A percentile compares a stretch with the other conserved stretches of the same genome.
phyloP scores from a whole-genome alignment of 2,797 vertebrate species.

The Odontamblyopus rebecca region DNA sequence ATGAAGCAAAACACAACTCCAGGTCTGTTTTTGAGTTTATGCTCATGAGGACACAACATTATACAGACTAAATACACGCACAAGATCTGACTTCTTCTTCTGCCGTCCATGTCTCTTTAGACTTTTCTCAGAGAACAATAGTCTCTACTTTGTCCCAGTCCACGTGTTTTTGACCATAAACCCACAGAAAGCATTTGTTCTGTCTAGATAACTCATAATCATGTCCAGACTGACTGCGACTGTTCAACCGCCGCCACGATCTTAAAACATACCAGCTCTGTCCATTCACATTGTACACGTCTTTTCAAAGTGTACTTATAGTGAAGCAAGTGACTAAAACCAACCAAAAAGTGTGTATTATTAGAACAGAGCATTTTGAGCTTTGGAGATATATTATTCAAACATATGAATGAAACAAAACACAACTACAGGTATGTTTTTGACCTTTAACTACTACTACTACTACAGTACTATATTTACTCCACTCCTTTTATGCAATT shows the following conservation, averaged over 20 bases:
- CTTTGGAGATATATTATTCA: no score
- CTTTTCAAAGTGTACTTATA: background rate
- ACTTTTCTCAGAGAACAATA: background rate
- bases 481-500: no score
- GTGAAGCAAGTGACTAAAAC: no score
- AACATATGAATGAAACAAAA: no score
- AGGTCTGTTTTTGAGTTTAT: no score
- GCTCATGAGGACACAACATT: no score
- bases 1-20: no score
- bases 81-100: background rate
- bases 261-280: slow-evolving; percentile 3
- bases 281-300: background rate
- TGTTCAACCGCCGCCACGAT: slow-evolving; percentile 17
- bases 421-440: no score
- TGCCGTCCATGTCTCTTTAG: background rate
- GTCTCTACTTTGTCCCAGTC: slow-evolving; percentile 9
- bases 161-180: slow-evolving; percentile 13
- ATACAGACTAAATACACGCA: background rate
- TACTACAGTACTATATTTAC: no score
- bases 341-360: no score
- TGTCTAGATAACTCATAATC: slow-evolving; percentile 47
- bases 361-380: no score
- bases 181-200: slow-evolving; percentile 44
- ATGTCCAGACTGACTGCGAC: slow-evolving; percentile 39
- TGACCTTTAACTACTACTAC: no score